Percentiles rank a stretch among this genome's conserved stretches.
Evolutionary conservation across 1,140 invertebrate genomes (phyloP).

Genomic region (Leptinotarsa texana): DNA sequence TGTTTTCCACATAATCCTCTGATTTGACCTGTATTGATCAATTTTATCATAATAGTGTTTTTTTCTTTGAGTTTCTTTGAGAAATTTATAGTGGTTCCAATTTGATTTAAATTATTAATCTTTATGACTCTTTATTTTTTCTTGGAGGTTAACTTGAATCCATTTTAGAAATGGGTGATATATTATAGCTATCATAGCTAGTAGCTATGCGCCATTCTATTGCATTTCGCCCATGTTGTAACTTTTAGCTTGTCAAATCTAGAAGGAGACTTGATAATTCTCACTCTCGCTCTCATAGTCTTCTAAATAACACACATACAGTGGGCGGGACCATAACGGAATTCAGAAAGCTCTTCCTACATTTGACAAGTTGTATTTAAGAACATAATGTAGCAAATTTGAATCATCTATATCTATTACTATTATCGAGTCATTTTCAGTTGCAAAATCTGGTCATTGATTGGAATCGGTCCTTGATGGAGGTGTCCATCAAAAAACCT

Average conservation of each 20-base stretch:
- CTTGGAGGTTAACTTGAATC: neutral
- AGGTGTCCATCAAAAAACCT: slow-evolving; percentile 17
- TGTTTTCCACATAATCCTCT: too few relatives aligned
- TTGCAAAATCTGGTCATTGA: slow-evolving; percentile 17
- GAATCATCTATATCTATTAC: slow-evolving; percentile 4
- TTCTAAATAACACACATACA: too few relatives aligned
- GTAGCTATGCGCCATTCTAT: neutral
- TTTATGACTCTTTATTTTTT: too few relatives aligned
- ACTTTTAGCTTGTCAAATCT: too few relatives aligned
- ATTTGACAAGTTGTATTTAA: neutral
- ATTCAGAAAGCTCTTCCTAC: neutral
- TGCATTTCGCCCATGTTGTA: neutral
- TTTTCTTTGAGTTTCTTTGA: too few relatives aligned
- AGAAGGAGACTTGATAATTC: too few relatives aligned
- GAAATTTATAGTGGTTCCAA: too few relatives aligned
- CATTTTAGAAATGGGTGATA: neutral
- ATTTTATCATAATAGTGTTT: too few relatives aligned
- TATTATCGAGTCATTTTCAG: slow-evolving; percentile 19
- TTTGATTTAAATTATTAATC: too few relatives aligned
- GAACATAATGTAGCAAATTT: slow-evolving; percentile 10
- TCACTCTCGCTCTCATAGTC: too few relatives aligned
- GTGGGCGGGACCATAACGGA: neutral
- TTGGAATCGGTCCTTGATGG: slow-evolving; percentile 22
- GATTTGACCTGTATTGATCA: too few relatives aligned
- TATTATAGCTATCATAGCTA: neutral